Conservation (phyloP, 1,140 invertebrate species). For the Drosophila oshimai region DNA sequence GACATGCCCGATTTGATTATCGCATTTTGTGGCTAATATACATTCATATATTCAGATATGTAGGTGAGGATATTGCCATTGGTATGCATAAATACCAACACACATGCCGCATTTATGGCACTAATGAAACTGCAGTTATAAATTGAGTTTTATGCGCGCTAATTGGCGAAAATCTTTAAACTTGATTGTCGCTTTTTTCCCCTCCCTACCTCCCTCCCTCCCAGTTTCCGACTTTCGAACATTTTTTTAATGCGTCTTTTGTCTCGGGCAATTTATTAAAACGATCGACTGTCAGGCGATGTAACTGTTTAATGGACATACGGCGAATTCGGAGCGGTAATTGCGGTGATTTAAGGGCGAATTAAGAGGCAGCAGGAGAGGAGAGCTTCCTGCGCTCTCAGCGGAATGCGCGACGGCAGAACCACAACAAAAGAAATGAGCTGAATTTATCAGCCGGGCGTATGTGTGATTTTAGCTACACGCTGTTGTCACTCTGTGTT, state of each 20-base stretch:
- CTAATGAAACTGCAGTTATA: constrained; percentile 49
- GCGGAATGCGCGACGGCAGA: too few species aligned
- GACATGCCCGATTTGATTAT: constrained; percentile 47
- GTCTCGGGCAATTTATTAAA: constrained; percentile 22
- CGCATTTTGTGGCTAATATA: constrained; percentile 12
- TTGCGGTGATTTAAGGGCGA: constrained; percentile 43
- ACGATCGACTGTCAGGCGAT: constrained; percentile 29
- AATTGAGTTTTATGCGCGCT: constrained; percentile 41
- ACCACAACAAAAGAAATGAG: constrained; percentile 11
- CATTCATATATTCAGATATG: not conserved
- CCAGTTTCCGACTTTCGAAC: not conserved
- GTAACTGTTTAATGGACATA: constrained; percentile 19
- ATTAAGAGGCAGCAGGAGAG: constrained; percentile 9
- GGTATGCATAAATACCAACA: not conserved
- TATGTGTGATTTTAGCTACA: constrained; percentile 43
- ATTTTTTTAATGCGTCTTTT: constrained; percentile 10
- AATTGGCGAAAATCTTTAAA: constrained; percentile 58
- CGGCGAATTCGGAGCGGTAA: constrained; percentile 21
- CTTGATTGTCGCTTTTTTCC: constrained; percentile 6
- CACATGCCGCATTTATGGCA: not conserved
- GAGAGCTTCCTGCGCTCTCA: constrained; percentile 21
- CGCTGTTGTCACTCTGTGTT: constrained; percentile 49
- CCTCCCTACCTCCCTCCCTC: not conserved
- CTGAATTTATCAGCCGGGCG: constrained; percentile 46
- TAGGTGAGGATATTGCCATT: constrained; percentile 1